A percentile compares a stretch with the other conserved stretches of the same genome.
Evolutionary conservation across 37 sponge, comb jelly and placozoan genomes (phyloP).

Genomic region (Geodia barretti): DNA sequence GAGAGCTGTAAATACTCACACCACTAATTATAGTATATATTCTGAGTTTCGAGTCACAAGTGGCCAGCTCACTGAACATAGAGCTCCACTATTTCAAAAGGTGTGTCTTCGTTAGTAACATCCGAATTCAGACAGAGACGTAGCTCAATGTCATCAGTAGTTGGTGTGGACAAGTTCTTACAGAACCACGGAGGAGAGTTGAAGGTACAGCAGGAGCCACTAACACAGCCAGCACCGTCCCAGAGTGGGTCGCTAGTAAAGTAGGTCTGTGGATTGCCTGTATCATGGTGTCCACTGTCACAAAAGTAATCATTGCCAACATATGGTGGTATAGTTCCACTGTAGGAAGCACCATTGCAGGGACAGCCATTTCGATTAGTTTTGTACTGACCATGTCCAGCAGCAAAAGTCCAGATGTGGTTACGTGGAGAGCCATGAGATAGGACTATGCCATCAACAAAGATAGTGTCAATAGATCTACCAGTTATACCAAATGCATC

Average conservation of each 20-base stretch:
- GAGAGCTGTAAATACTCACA: too few species aligned
- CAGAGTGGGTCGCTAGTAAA: neutral
- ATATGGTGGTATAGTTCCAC: neutral
- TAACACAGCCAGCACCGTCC: neutral
- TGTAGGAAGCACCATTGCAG: neutral
- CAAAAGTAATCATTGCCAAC: neutral
- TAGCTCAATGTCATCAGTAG: neutral
- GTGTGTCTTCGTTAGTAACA: neutral
- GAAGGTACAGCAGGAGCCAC: neutral
- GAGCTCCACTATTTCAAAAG: neutral
- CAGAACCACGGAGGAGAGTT: neutral
- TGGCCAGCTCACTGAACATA: neutral
- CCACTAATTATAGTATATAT: too few species aligned
- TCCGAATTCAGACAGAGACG: neutral
- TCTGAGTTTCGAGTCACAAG: too few species aligned
- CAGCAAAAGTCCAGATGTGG: neutral
- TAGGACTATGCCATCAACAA: neutral
- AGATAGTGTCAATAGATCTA: neutral
- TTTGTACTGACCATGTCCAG: neutral
- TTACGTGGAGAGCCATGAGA: neutral
- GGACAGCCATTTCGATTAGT: neutral
- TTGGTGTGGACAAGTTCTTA: neutral
- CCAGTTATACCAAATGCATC: neutral
- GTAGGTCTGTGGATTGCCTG: neutral
- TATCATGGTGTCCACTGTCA: neutral